These are phyloP conservation scores for Gallinago jamesoni DNA, from an alignment of 2,113 vertebrate genomes.

Conservation along the genomic window DNA sequence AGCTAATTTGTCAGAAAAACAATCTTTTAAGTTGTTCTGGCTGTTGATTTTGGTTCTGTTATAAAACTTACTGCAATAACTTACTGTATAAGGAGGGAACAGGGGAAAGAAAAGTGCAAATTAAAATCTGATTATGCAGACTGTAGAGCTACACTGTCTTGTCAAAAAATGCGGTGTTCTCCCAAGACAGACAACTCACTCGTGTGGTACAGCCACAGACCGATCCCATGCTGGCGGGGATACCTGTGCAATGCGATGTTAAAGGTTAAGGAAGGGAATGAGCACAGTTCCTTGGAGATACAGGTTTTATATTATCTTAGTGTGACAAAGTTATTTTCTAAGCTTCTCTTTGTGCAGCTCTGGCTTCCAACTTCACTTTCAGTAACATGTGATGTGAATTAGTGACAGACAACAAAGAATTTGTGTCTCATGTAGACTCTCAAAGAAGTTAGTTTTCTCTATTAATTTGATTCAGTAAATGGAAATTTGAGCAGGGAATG, in stretches of 20 bases:
- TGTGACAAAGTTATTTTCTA: not conserved
- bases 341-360: not conserved
- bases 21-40: not conserved
- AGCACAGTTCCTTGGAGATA: not conserved
- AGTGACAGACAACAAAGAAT: not conserved
- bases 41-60: not conserved
- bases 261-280: not conserved
- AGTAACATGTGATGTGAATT: not conserved
- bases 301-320: not conserved
- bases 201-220: rapidly evolving
- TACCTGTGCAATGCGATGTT: not conserved
- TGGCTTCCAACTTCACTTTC: not conserved
- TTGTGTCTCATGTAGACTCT: not conserved
- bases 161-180: not conserved
- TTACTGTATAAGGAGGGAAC: not conserved
- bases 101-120: not conserved
- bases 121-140: not conserved
- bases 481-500: not conserved
- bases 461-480: not conserved
- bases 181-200: not conserved
- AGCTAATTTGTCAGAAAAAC: not conserved
- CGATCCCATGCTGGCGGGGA: not conserved
- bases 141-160: not conserved
- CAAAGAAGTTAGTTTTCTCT: not conserved
- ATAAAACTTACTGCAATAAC: not conserved